phyloP scores from a whole-genome alignment of 2,888 invertebrate species.

The Phragmatobia fuliginosa region DNA sequence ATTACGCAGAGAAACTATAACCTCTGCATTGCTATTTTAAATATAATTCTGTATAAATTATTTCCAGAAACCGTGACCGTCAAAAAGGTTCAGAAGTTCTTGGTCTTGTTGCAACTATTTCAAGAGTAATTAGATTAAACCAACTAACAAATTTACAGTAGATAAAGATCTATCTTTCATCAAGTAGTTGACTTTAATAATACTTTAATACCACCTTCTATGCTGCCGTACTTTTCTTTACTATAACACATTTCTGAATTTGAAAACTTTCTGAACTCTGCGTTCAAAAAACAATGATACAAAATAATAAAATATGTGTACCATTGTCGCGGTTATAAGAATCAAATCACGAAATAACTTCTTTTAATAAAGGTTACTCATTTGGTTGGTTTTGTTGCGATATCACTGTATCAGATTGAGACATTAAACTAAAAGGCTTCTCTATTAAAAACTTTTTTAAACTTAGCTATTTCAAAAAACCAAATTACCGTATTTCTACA shows the following conservation, averaged over 20 bases:
- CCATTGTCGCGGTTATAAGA: background rate
- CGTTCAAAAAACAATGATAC: background rate
- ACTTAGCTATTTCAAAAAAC: background rate
- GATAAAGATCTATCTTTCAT: background rate
- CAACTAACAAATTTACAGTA: background rate
- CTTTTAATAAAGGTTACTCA: no score
- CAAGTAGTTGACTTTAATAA: background rate
- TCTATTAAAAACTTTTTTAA: background rate
- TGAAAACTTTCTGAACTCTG: background rate
- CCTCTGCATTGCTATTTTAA: no score
- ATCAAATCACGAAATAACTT: background rate
- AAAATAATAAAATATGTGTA: background rate
- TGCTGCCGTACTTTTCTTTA: background rate
- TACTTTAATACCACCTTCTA: background rate
- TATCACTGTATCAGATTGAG: no score
- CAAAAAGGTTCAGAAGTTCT: background rate
- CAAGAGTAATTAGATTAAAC: slow-evolving; percentile 9
- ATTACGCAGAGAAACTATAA: no score
- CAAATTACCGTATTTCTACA: background rate
- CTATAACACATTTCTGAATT: background rate
- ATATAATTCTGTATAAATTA: background rate
- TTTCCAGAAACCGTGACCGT: slow-evolving; percentile 6
- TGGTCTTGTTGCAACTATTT: slow-evolving; percentile 7
- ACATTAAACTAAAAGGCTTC: background rate
- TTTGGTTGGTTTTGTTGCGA: no score